Conservation (phyloP, 2,113 vertebrate species). For the Pleuronectes platessa region DNA sequence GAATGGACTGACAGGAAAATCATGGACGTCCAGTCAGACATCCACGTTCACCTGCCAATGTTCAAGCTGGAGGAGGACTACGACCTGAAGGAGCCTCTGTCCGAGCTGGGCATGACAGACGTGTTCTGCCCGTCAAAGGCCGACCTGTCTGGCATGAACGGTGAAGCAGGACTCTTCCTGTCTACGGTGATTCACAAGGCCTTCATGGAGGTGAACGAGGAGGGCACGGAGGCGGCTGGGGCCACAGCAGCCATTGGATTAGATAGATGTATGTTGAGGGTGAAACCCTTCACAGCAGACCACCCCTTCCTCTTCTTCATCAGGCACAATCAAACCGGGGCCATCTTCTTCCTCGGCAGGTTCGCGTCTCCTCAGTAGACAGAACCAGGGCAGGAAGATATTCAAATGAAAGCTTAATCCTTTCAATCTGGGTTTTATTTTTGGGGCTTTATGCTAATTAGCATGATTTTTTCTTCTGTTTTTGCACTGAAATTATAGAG, state of each 20-base stretch:
- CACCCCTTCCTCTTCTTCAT: slow-evolving; percentile 96
- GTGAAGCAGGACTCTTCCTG: slow-evolving; percentile 82
- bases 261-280: too few species aligned
- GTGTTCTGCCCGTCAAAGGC: slow-evolving; percentile 84
- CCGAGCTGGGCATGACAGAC: slow-evolving; percentile 84
- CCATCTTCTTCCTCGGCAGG: slow-evolving; percentile 88
- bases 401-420: neutral
- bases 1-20: slow-evolving; percentile 86
- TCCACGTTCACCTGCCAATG: slow-evolving; percentile 85
- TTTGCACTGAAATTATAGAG: slow-evolving; percentile 14
- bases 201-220: slow-evolving; percentile 94
- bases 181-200: slow-evolving; percentile 90
- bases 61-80: slow-evolving; percentile 92
- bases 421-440: neutral
- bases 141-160: slow-evolving; percentile 91
- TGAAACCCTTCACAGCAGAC: slow-evolving; percentile 83
- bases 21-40: slow-evolving; percentile 75
- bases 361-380: slow-evolving; percentile 76
- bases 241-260: slow-evolving; percentile 81
- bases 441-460: neutral
- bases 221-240: slow-evolving; percentile 92
- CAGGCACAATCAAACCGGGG: slow-evolving; percentile 84
- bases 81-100: slow-evolving; percentile 81
- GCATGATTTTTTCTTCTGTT: neutral
- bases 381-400: neutral